These are phyloP conservation scores for Alethe castanea DNA, from an alignment of 2,113 vertebrate genomes.

Conservation along the genomic window DNA sequence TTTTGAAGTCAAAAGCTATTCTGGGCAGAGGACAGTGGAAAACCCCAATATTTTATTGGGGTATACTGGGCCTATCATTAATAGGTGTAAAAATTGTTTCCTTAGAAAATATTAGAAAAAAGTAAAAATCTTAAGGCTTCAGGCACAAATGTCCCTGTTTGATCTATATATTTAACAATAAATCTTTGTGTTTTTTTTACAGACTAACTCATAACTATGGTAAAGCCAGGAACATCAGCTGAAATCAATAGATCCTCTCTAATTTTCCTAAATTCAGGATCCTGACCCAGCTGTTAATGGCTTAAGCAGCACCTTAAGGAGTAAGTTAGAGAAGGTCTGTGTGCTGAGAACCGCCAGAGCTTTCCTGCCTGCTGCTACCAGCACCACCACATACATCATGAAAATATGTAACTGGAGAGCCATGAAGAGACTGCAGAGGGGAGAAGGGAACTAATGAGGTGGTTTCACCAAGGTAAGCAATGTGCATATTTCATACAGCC, in stretches of 20 bases:
- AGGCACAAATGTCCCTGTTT: neutral
- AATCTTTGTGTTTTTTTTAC: neutral
- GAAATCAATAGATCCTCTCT: neutral
- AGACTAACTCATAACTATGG: neutral
- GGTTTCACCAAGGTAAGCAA: constrained; percentile 45
- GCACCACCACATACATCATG: neutral
- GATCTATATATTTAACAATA: neutral
- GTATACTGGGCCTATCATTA: neutral
- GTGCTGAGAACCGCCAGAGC: neutral
- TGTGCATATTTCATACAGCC: neutral
- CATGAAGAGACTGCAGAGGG: neutral
- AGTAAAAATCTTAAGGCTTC: neutral
- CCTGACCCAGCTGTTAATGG: neutral
- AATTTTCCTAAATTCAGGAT: neutral
- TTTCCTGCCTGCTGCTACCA: neutral
- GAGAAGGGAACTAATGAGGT: constrained; percentile 27
- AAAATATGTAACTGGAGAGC: constrained; percentile 16
- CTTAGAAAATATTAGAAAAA: neutral
- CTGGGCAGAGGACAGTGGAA: neutral
- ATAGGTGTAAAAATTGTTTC: neutral
- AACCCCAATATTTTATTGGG: neutral
- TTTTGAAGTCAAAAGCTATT: neutral
- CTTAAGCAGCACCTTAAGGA: neutral
- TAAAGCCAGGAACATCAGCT: neutral
- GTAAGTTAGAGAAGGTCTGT: neutral